Evolutionary conservation across 2,797 vertebrate genomes (phyloP).

Genomic region (Scolopax bukidnonensis): DNA sequence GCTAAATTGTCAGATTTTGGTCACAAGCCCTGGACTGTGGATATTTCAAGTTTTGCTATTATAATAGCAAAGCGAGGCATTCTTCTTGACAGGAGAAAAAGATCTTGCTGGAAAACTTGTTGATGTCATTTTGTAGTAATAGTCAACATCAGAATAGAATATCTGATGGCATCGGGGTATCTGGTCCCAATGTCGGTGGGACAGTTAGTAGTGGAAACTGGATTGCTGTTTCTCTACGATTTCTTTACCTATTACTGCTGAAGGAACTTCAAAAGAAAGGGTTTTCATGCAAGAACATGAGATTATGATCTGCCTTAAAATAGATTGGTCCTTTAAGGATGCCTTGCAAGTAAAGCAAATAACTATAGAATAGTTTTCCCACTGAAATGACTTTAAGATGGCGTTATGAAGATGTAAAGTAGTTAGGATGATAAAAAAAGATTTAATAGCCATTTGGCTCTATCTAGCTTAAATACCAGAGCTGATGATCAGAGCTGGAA

Average conservation of each 20-base stretch:
- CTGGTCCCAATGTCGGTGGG: background rate
- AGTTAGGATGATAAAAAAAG: background rate
- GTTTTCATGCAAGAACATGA: rapidly evolving
- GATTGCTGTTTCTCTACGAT: rapidly evolving
- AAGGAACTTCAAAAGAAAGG: background rate
- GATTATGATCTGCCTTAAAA: background rate
- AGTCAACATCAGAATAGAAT: background rate
- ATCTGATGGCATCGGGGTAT: background rate
- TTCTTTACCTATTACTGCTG: background rate
- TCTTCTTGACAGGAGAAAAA: slow-evolving; percentile 29
- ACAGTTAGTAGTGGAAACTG: background rate
- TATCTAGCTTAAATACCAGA: background rate
- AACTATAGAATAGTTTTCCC: background rate
- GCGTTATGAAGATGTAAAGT: background rate
- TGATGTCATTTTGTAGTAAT: background rate
- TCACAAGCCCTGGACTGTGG: background rate
- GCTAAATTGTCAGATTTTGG: slow-evolving; percentile 6
- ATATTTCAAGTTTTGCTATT: background rate
- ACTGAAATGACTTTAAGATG: background rate
- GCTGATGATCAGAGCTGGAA: background rate
- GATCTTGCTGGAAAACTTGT: background rate
- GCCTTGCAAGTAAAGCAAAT: background rate
- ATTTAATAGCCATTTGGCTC: background rate
- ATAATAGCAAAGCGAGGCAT: background rate
- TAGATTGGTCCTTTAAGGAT: background rate